These are phyloP conservation scores for Eufriesea mexicana DNA, from an alignment of 1,140 invertebrate genomes.

Conservation along the genomic window DNA sequence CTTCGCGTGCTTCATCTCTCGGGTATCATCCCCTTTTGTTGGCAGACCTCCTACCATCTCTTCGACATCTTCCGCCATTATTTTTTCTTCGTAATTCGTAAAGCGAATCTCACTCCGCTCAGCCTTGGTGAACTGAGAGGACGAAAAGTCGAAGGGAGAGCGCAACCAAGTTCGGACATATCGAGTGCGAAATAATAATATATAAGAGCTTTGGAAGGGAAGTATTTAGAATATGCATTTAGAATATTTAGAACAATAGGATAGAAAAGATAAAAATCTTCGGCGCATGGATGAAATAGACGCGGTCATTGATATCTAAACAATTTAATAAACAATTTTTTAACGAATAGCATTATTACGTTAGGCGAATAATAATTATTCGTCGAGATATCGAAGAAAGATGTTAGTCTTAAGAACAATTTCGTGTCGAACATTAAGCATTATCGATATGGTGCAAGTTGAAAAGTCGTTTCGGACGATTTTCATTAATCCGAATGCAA, in stretches of 20 bases:
- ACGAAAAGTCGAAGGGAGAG: not conserved
- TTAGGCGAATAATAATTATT: too few relatives aligned
- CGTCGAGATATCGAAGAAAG: not conserved
- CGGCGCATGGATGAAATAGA: too few relatives aligned
- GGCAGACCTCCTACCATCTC: slow-evolving; percentile 73
- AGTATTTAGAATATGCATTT: too few relatives aligned
- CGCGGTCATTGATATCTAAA: too few relatives aligned
- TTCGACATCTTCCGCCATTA: slow-evolving; percentile 74
- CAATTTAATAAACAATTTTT: too few relatives aligned
- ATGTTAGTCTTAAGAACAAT: not conserved
- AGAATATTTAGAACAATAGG: too few relatives aligned
- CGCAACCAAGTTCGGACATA: not conserved
- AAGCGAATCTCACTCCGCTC: slow-evolving; percentile 5
- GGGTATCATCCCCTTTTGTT: slow-evolving; percentile 80
- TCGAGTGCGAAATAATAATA: too few relatives aligned
- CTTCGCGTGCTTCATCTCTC: slow-evolving; percentile 77
- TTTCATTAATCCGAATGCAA: slow-evolving; percentile 39
- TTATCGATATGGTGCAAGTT: not conserved
- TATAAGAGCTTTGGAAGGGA: too few relatives aligned
- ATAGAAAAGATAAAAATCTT: too few relatives aligned
- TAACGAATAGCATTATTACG: too few relatives aligned
- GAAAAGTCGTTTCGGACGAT: slow-evolving; percentile 27
- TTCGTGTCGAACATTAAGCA: not conserved
- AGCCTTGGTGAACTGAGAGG: not conserved
- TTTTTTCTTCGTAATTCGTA: slow-evolving; percentile 50